A percentile compares a stretch with the other conserved stretches of the same genome.
Evolutionary conservation across 1,140 invertebrate genomes (phyloP).

Genomic region (Proctacanthus coquilletti): DNA sequence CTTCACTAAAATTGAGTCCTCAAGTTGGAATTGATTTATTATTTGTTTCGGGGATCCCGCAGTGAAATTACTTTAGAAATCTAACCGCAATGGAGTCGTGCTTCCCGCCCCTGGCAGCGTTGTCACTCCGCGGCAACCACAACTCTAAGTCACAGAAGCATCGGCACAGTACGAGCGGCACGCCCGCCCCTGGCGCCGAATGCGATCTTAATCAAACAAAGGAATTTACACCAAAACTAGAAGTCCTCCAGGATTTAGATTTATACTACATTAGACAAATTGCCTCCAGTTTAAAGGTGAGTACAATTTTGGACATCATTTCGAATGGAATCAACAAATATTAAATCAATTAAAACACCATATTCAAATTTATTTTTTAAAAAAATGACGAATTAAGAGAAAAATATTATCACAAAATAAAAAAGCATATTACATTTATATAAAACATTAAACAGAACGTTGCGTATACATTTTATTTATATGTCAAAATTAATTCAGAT

Average conservation of each 20-base stretch:
- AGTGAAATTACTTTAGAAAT: no score
- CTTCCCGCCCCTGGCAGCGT: conserved; percentile 23
- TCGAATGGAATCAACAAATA: not conserved
- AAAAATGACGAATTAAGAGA: no score
- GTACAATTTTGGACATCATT: not conserved
- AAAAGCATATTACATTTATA: no score
- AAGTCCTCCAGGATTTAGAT: conserved; percentile 32
- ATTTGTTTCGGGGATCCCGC: no score
- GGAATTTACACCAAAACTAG: conserved; percentile 15
- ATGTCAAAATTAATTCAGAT: no score
- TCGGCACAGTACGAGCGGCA: conserved; percentile 5
- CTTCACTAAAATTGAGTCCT: not conserved
- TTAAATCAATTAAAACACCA: not conserved
- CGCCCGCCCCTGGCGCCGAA: conserved; percentile 3
- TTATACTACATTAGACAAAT: conserved; percentile 35
- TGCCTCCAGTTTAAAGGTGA: conserved; percentile 33
- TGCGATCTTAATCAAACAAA: not conserved
- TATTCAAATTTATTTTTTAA: not conserved
- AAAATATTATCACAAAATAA: no score
- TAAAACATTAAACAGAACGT: no score
- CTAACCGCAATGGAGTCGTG: conserved; percentile 29
- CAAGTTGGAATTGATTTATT: not conserved
- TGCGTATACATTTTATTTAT: no score
- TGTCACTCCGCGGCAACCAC: conserved; percentile 12
- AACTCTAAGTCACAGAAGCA: conserved; percentile 3